Evolutionary conservation across 2,113 vertebrate species (phyloP), one percentile per base, ranked within the genome.

Genomic region (Hypocryptadius cinnamomeus): DNA sequence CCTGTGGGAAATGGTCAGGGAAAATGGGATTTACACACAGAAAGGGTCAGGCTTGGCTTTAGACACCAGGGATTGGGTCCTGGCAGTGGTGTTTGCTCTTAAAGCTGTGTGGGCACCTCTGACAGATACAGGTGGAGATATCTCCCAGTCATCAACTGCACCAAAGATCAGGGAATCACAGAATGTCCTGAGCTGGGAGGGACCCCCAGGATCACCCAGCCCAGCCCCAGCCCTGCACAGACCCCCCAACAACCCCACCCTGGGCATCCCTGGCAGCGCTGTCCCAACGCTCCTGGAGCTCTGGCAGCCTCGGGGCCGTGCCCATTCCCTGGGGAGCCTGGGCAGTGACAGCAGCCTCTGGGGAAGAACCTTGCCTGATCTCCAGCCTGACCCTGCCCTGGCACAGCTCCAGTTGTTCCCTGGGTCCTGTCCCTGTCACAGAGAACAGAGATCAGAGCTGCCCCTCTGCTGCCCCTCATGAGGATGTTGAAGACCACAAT

Each of bases 1-100:
- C 15, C 3, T 7, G 19, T 24, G 33, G 60, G 40, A 80, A 72
- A 50, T 21, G 5, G 37, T 19, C 40, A 24, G 24, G 51, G 40
- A 22, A 86, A 64, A 86, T 24, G 8, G 25, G 17, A 59, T 37
- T 79, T 65, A 11, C 0, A n/a, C 45, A 16, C 59, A 79, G 48
- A 30, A 59, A 73, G 45, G 22, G 17, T 27, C 0, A 0, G n/a
- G 3, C 0, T 6, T 61, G 57, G 57, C 9, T 59, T n/a, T n/a
- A 53, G 47, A 50, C 14, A 10, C 21, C 1, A 0, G 37, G 23
- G 7, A 7, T 6, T 8, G 39, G 21, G 14, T 33, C 44, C 65
- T 66, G 53, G 23, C 39, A 73, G 31, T 7, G 69, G 9, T 11
- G 24, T 13, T 40, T 47, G 81, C 31, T 48, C 6, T 3, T 28